Percentiles rank a stretch among this genome's conserved stretches.
phyloP scores from a whole-genome alignment of 1,140 invertebrate genomes.

The Pemphigus obesinymphae region DNA sequence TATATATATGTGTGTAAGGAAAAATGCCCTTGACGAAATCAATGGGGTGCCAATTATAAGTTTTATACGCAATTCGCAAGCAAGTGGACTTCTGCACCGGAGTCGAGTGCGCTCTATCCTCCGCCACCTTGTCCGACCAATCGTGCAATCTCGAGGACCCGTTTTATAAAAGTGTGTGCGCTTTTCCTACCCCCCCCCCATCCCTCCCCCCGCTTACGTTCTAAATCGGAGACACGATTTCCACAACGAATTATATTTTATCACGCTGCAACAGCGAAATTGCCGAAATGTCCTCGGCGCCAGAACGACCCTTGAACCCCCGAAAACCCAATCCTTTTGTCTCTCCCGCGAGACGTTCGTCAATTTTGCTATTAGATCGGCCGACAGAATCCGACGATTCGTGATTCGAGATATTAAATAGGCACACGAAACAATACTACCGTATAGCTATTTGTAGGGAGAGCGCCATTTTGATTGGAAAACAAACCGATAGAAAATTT shows the following conservation, averaged over 20 bases:
- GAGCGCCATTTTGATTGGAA: too few relatives aligned
- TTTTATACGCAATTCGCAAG: background rate
- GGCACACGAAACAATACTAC: too few relatives aligned
- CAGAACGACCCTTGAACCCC: too few relatives aligned
- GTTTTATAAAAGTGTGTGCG: background rate
- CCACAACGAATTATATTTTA: too few relatives aligned
- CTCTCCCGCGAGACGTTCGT: background rate
- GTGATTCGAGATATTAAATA: background rate
- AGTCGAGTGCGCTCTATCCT: background rate
- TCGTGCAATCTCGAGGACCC: background rate
- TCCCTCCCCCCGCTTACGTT: background rate
- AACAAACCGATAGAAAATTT: too few relatives aligned
- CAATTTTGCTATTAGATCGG: background rate
- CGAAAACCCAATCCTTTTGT: background rate
- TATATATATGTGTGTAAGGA: background rate
- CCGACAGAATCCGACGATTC: background rate
- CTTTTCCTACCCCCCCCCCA: too few relatives aligned
- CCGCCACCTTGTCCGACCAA: background rate
- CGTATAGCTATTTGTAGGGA: too few relatives aligned
- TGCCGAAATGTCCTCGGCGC: too few relatives aligned
- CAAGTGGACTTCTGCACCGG: background rate
- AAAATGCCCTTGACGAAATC: slow-evolving; percentile 21
- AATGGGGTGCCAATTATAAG: slow-evolving; percentile 41
- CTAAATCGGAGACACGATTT: too few relatives aligned
- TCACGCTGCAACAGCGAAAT: too few relatives aligned